These are phyloP conservation scores for Rhombomys opimus DNA, from an alignment of 2,113 vertebrate genomes.

Conservation along the genomic window DNA sequence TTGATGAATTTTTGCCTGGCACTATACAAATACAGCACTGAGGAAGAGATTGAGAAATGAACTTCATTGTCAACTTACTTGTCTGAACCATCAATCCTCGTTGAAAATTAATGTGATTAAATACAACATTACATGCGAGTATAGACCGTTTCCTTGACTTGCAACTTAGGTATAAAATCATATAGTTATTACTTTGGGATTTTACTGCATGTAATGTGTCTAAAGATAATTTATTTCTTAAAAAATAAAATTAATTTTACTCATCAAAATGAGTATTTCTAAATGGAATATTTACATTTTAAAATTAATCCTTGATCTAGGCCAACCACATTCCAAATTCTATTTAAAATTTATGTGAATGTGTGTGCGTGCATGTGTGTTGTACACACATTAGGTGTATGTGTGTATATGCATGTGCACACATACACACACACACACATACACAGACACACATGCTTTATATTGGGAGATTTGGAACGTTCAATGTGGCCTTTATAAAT, in stretches of 20 bases:
- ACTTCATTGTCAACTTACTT: slow-evolving; percentile 43
- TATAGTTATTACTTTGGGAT: slow-evolving; percentile 49
- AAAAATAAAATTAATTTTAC: not conserved
- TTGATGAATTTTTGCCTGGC: slow-evolving; percentile 48
- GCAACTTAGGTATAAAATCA: slow-evolving; percentile 40
- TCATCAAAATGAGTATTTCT: slow-evolving; percentile 2
- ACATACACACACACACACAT: not conserved
- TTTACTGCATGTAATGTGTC: not conserved
- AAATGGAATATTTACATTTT: slow-evolving; percentile 45
- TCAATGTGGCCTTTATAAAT: slow-evolving; percentile 66
- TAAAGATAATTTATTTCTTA: not conserved
- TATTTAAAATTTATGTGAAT: not conserved
- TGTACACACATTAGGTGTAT: not conserved
- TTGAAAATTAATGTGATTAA: slow-evolving; percentile 55
- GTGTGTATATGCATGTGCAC: not conserved
- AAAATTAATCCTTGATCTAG: slow-evolving; percentile 42
- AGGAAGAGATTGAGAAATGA: slow-evolving; percentile 59
- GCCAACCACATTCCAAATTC: slow-evolving; percentile 43
- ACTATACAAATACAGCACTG: slow-evolving; percentile 50
- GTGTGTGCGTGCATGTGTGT: not conserved
- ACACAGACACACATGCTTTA: not conserved
- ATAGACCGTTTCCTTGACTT: slow-evolving; percentile 39
- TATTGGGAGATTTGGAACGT: not conserved
- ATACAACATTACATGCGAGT: slow-evolving; percentile 28
- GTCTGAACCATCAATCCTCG: slow-evolving; percentile 59